Conservation (phyloP, 2,797 vertebrate species). For the Diplodus puntazzo region DNA sequence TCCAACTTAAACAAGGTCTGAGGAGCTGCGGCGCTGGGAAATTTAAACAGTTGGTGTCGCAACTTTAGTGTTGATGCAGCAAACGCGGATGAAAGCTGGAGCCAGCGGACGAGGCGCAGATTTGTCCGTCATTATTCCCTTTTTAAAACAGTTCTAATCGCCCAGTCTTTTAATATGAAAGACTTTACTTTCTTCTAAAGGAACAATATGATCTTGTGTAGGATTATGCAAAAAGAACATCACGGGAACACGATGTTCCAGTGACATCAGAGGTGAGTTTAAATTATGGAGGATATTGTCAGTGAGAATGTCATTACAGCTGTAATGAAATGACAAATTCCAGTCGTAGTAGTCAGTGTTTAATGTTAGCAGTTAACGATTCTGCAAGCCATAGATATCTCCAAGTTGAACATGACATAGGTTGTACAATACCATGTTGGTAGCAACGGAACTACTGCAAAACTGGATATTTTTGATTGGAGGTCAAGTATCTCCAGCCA, state of each 20-base stretch:
- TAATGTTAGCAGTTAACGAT: too few species aligned
- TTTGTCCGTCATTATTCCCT: conserved; percentile 9
- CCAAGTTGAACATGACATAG: too few species aligned
- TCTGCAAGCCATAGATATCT: too few species aligned
- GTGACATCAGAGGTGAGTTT: not conserved
- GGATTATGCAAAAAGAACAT: conserved; percentile 6
- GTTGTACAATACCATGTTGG: too few species aligned
- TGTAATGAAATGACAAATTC: not conserved
- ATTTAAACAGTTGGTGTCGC: conserved; percentile 40
- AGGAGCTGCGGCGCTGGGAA: conserved; percentile 24
- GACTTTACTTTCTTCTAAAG: conserved; percentile 9
- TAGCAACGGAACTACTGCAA: too few species aligned
- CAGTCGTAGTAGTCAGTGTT: too few species aligned
- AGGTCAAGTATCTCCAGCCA: too few species aligned
- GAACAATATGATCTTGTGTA: not conserved
- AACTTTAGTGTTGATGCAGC: conserved; percentile 20
- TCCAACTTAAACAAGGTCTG: conserved; percentile 64
- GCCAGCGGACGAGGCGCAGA: not conserved
- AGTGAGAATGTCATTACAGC: conserved; percentile 1
- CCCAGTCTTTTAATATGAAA: not conserved
- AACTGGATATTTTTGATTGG: too few species aligned
- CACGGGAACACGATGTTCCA: conserved; percentile 5
- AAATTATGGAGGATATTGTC: not conserved
- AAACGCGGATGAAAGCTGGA: conserved; percentile 9
- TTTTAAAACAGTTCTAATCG: not conserved